Percentiles rank a stretch among this genome's conserved stretches.
phyloP scores from a whole-genome alignment of 2,113 vertebrate species.

The Talpa occidentalis region DNA sequence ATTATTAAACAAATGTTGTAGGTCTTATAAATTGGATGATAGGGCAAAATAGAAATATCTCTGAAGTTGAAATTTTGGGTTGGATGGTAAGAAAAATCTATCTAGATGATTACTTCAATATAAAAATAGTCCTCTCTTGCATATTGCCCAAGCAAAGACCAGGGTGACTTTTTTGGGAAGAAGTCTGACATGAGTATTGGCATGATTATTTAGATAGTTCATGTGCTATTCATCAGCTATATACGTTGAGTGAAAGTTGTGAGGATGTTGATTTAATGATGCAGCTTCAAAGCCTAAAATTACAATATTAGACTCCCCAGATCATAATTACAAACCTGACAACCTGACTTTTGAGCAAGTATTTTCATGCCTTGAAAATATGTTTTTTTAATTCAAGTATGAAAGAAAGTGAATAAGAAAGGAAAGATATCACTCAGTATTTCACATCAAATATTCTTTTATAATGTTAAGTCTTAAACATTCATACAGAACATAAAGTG shows the following conservation, averaged over 20 bases:
- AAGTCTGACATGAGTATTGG: neutral
- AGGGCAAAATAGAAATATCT: neutral
- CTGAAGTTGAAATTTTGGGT: neutral
- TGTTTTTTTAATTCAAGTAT: neutral
- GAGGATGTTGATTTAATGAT: conserved; percentile 53
- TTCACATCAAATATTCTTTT: neutral
- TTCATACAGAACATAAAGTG: conserved; percentile 57
- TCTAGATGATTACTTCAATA: neutral
- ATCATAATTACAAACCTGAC: neutral
- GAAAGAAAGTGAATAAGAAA: neutral
- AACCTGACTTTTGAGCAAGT: neutral
- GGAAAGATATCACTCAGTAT: neutral
- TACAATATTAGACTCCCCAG: neutral
- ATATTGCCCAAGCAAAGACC: neutral
- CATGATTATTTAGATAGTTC: neutral
- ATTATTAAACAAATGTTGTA: neutral
- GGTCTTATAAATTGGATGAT: neutral
- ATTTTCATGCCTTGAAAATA: neutral
- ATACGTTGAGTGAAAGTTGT: neutral
- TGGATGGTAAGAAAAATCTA: neutral
- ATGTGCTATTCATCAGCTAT: neutral
- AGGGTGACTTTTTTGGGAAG: neutral
- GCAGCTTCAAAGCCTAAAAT: conserved; percentile 21
- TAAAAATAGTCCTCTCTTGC: neutral
- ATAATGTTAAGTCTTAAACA: conserved; percentile 41